These are phyloP conservation scores for Physella acuta DNA, from an alignment of 1,140 invertebrate genomes.

Conservation along the genomic window DNA sequence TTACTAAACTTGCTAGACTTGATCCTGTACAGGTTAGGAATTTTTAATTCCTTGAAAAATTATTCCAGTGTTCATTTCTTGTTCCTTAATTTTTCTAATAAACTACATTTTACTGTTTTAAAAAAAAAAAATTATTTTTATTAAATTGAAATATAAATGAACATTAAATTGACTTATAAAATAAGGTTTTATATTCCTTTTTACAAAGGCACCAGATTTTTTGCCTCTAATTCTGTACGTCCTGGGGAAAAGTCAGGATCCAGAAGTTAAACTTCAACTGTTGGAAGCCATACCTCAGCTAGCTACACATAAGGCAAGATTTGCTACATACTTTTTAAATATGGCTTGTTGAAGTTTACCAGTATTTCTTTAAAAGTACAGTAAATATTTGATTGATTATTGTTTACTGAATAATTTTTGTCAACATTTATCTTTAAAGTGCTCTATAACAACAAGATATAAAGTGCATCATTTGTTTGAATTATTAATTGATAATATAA, in stretches of 20 bases:
- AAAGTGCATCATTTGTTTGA: too few species aligned
- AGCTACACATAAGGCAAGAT: constrained; percentile 44
- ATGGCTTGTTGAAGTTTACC: too few species aligned
- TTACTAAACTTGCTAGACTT: constrained; percentile 17
- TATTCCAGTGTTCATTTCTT: too few species aligned
- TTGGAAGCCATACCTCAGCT: constrained; percentile 36
- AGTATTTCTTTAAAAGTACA: not conserved
- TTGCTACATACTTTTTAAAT: too few species aligned
- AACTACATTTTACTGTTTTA: too few species aligned
- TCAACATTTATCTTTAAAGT: not conserved
- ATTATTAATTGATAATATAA: too few species aligned
- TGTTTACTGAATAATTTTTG: not conserved
- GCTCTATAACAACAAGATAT: not conserved
- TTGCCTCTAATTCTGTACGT: constrained; percentile 43
- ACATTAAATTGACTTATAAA: too few species aligned
- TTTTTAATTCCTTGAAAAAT: not conserved
- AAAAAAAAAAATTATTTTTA: too few species aligned
- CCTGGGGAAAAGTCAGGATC: constrained; percentile 30
- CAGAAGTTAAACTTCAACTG: constrained; percentile 33
- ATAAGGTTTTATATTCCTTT: too few species aligned
- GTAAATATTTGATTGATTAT: not conserved
- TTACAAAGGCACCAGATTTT: constrained; percentile 39
- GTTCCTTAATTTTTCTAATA: too few species aligned
- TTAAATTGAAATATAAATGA: too few species aligned
- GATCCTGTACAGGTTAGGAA: constrained; percentile 22